Evolutionary conservation across 2,113 vertebrate genomes (phyloP).

Genomic region (Dunckerocampus dactyliophorus): DNA sequence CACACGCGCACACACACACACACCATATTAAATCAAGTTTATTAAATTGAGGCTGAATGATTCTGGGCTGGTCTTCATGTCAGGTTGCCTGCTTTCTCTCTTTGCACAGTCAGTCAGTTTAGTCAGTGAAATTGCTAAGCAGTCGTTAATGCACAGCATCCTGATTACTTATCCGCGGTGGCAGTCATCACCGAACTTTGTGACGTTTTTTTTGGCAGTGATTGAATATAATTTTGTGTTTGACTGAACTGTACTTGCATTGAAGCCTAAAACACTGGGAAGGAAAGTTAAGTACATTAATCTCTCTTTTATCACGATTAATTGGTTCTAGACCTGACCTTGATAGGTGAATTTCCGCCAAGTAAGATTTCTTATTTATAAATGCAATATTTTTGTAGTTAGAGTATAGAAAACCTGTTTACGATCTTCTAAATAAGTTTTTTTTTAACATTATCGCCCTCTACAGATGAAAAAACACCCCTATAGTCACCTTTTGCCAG

Average conservation of each 20-base stretch:
- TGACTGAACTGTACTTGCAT: slow-evolving; percentile 7
- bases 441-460: too few species aligned
- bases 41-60: slow-evolving; percentile 47
- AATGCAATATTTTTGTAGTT: too few species aligned
- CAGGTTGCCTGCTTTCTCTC: background rate
- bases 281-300: background rate
- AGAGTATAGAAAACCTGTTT: too few species aligned
- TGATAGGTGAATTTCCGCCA: too few species aligned
- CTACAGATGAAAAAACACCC: too few species aligned
- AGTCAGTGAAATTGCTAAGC: slow-evolving; percentile 15
- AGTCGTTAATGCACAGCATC: slow-evolving; percentile 1
- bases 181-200: slow-evolving; percentile 16
- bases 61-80: slow-evolving; percentile 21
- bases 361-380: too few species aligned
- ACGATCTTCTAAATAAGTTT: too few species aligned
- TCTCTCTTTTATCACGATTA: too few species aligned
- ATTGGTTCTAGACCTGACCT: too few species aligned
- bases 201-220: slow-evolving; percentile 9
- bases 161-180: slow-evolving; percentile 14
- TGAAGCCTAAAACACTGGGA: background rate
- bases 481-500: too few species aligned
- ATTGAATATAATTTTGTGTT: slow-evolving; percentile 18
- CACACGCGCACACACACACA: background rate
- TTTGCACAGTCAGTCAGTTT: slow-evolving; percentile 21
- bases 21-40: slow-evolving; percentile 48